Evolutionary conservation across 2,888 invertebrate genomes (phyloP), one percentile per base, ranked within the genome.

Genomic region (Cephonodes hylas): DNA sequence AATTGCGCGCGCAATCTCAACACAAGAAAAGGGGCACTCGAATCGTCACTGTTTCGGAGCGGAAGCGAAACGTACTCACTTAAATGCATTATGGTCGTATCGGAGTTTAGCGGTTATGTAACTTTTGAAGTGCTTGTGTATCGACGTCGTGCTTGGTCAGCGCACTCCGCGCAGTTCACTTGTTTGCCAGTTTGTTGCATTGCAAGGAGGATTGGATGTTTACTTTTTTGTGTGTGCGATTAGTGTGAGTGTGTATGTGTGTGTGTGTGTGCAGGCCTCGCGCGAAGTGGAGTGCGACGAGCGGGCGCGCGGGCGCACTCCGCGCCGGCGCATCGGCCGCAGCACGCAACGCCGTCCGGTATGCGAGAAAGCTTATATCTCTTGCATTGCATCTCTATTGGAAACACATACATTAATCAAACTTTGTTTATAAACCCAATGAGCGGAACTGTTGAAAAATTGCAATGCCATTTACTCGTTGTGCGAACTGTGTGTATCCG

Each of bases 201-300:
- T 38, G n/a, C 38, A 13, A n/a, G n/a, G 38, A 38, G 1, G 18
- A 18, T 13, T 27, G 10, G 8, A 13, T 31, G 34, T 34, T 27
- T 34, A 56, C 10, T 34, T 22, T 57, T 38, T 57, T 71, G 67
- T 67, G 71, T 70, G 70, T 61, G 68, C 76, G 74, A 75, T 78
- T 81, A 75, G 71, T 66, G 10, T 70, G 75, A 71, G 76, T 75
- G 10, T 8, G 53, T 20, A 18, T 38, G 10, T 38, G 13, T 38
- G 38, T 38, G n/a, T n/a, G n/a, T 38, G 73, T 65, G 71, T 72
- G 79, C 81, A 85, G 77, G 79, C 80, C 81, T 81, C 78, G 79
- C 73, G 87, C 77, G 84, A 90, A 91, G 75, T 90, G 84, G 89
- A 88, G 85, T 89, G 88, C 79, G 75, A 84, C 90, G 83, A 63